A percentile compares a stretch with the other conserved stretches of the same genome.
phyloP scores from a whole-genome alignment of 2,113 vertebrate genomes.

The Bubalus kerabau region DNA sequence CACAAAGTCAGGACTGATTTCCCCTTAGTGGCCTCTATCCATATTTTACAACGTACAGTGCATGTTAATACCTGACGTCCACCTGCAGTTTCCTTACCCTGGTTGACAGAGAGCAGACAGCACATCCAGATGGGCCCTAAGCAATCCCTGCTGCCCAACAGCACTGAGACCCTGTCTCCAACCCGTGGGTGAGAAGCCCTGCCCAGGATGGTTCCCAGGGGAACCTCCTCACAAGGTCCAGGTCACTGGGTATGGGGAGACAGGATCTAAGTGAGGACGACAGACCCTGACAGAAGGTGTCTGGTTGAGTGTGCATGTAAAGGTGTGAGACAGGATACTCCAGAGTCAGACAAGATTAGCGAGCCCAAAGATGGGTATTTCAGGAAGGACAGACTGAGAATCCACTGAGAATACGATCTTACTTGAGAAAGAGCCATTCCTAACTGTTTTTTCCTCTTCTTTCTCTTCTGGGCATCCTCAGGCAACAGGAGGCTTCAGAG shows the following conservation, averaged over 20 bases:
- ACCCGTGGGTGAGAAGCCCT: background rate
- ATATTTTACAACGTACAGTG: background rate
- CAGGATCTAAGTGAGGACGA: background rate
- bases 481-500: background rate
- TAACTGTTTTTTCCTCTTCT: background rate
- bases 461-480: background rate
- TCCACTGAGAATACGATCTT: background rate
- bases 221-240: background rate
- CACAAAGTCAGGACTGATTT: background rate
- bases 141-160: background rate
- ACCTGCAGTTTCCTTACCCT: background rate
- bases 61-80: background rate
- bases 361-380: background rate
- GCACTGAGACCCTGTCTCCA: background rate
- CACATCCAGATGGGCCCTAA: background rate
- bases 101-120: background rate
- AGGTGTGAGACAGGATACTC: background rate
- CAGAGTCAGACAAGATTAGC: background rate
- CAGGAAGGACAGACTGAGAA: background rate
- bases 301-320: background rate
- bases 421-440: background rate
- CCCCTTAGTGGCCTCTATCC: background rate
- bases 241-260: background rate
- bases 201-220: background rate
- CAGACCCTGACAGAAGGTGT: background rate